phyloP scores from a whole-genome alignment of 2,888 invertebrate genomes.

The Drosophila nigricruria region DNA sequence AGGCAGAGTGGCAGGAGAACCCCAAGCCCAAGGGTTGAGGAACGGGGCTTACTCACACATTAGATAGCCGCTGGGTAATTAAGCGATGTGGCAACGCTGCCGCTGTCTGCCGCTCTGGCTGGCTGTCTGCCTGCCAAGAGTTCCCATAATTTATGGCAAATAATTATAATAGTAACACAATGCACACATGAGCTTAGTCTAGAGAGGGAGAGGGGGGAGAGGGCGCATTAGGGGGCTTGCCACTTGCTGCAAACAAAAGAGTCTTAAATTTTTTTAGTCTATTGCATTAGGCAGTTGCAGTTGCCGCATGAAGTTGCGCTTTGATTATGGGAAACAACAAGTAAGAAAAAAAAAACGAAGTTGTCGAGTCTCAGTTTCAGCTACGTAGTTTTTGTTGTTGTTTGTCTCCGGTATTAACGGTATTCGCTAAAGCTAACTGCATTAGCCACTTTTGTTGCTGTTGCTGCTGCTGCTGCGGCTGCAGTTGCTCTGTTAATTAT shows the following conservation, averaged over 20 bases:
- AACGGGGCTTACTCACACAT: slow-evolving; percentile 12
- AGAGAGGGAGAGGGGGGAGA: neutral
- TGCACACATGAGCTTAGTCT: slow-evolving; percentile 36
- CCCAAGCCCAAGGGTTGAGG: neutral
- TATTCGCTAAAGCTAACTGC: slow-evolving; percentile 71
- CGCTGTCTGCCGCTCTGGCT: slow-evolving; percentile 1
- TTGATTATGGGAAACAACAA: slow-evolving; percentile 69
- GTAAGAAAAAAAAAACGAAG: slow-evolving; percentile 1
- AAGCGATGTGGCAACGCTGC: slow-evolving; percentile 74
- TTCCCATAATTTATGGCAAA: slow-evolving; percentile 79
- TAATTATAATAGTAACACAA: slow-evolving; percentile 77
- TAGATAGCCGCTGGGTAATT: slow-evolving; percentile 67
- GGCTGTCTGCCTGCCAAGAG: slow-evolving; percentile 30
- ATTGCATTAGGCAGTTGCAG: slow-evolving; percentile 56
- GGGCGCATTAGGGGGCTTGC: neutral
- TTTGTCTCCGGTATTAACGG: slow-evolving; percentile 58
- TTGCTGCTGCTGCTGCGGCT: slow-evolving; percentile 10
- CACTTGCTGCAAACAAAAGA: slow-evolving; percentile 61
- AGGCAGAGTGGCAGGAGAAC: neutral
- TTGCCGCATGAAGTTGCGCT: slow-evolving; percentile 58
- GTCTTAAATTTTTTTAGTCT: slow-evolving; percentile 75
- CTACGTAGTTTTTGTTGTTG: slow-evolving; percentile 17
- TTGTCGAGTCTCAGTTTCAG: slow-evolving; percentile 15
- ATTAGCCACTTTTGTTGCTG: slow-evolving; percentile 55
- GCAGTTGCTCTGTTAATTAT: slow-evolving; percentile 64